These are phyloP conservation scores for Trissolcus basalis DNA, from an alignment of 1,140 invertebrate species.

Conservation along the genomic window DNA sequence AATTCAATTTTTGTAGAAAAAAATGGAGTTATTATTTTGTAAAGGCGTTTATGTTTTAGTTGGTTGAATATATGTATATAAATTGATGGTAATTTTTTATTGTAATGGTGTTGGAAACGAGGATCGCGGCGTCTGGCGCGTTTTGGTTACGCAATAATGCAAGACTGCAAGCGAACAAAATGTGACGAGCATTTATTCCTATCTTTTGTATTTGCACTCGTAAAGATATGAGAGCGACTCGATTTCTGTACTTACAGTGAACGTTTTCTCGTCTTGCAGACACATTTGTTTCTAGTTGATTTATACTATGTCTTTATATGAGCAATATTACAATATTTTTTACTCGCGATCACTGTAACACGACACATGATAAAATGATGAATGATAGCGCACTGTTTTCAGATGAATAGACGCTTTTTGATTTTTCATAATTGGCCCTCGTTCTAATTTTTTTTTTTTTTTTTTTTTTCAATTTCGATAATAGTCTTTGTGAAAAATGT, in stretches of 20 bases:
- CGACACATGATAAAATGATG: conserved; percentile 39
- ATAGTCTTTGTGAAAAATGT: no score
- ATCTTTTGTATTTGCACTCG: conserved; percentile 67
- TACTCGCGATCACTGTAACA: conserved; percentile 3
- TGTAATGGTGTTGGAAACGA: not conserved
- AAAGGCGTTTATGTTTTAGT: no score
- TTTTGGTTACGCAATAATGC: conserved; percentile 46
- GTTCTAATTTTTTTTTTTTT: not conserved
- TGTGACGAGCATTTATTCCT: conserved; percentile 51
- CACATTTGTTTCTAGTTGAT: no score
- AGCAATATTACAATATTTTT: not conserved
- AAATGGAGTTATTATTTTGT: no score
- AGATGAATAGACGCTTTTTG: conserved; percentile 34
- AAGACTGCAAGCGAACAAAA: conserved; percentile 25
- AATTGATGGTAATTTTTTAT: no score
- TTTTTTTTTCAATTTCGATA: no score
- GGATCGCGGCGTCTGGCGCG: conserved; percentile 16
- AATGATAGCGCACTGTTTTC: conserved; percentile 43
- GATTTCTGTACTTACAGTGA: conserved; percentile 54
- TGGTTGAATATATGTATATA: no score
- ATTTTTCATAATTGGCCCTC: conserved; percentile 7
- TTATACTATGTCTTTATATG: no score
- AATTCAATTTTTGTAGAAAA: no score
- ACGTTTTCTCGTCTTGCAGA: conserved; percentile 1
- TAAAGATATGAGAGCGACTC: conserved; percentile 61